Percentiles rank a stretch among this genome's conserved stretches.
Evolutionary conservation across 2,797 vertebrate species (phyloP).

Genomic region (Rhinichthys osculus): DNA sequence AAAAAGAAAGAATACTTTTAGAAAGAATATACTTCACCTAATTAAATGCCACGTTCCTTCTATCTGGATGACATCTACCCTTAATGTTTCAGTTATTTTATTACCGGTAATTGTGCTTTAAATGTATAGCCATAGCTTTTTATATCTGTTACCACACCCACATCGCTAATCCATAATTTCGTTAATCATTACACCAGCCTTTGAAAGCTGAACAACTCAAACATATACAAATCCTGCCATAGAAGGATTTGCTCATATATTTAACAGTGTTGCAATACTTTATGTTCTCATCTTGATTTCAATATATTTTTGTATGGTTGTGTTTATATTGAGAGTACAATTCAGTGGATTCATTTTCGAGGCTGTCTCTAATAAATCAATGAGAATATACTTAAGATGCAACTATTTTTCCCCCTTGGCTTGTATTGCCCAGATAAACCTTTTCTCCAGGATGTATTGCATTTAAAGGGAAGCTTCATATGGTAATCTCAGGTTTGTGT

Average conservation of each 20-base stretch:
- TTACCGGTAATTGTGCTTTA: slow-evolving; percentile 1
- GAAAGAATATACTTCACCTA: not conserved
- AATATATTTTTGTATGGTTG: not conserved
- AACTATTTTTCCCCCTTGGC: too few relatives aligned
- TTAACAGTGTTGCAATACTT: not conserved
- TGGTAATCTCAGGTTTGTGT: not conserved
- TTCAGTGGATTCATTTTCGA: not conserved
- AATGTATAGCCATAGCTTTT: slow-evolving; percentile 6
- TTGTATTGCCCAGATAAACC: not conserved
- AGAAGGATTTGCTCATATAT: slow-evolving; percentile 6
- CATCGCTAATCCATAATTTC: slow-evolving; percentile 24
- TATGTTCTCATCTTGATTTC: not conserved
- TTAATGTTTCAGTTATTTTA: not conserved
- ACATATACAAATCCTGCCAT: slow-evolving; percentile 21
- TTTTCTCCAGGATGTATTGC: slow-evolving; percentile 4
- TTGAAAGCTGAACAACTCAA: slow-evolving; percentile 23
- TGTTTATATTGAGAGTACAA: not conserved
- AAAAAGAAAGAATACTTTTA: not conserved
- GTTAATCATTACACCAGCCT: slow-evolving; percentile 46
- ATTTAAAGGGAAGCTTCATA: slow-evolving; percentile 2
- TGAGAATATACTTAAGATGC: not conserved
- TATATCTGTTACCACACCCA: slow-evolving; percentile 40
- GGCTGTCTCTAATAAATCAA: not conserved
- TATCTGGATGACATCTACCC: not conserved
- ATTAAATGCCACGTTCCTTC: not conserved